Evolutionary conservation across 2,888 invertebrate genomes (phyloP).

Genomic region (Pogonocherus hispidulus): DNA sequence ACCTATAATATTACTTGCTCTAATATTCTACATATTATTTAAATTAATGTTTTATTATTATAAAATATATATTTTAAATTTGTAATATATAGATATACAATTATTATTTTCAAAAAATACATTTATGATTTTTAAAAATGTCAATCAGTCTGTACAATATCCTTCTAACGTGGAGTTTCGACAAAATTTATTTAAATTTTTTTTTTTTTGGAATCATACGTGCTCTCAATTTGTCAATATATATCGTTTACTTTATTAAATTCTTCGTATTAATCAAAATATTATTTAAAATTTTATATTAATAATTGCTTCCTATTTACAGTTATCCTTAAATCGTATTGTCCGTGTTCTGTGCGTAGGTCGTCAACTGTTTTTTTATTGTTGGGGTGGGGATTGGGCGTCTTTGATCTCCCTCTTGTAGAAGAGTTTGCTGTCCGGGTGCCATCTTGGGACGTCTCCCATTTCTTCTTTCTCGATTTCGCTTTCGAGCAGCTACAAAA

Average conservation of each 20-base stretch:
- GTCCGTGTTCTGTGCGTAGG: constrained; percentile 37
- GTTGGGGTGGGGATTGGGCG: constrained; percentile 15
- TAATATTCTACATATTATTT: constrained; percentile 10
- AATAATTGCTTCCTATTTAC: constrained; percentile 38
- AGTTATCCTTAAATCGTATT: constrained; percentile 35
- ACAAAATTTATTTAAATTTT: constrained; percentile 4
- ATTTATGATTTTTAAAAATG: constrained; percentile 12
- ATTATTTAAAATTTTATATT: constrained; percentile 37
- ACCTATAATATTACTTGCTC: constrained; percentile 45
- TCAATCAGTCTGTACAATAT: constrained; percentile 29
- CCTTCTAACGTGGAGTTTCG: neutral
- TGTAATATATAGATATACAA: neutral
- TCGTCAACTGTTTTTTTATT: constrained; percentile 34
- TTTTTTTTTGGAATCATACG: constrained; percentile 11
- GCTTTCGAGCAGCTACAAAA: constrained; percentile 61
- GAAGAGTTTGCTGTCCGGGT: constrained; percentile 63
- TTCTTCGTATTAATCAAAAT: constrained; percentile 42
- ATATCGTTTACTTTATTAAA: constrained; percentile 21
- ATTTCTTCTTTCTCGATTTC: constrained; percentile 65
- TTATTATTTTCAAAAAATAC: constrained; percentile 34
- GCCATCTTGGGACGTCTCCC: constrained; percentile 63
- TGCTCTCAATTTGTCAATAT: constrained; percentile 42
- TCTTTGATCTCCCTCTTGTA: constrained; percentile 62
- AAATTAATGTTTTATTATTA: constrained; percentile 11
- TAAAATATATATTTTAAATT: constrained; percentile 28